Percentiles rank a stretch among this genome's conserved stretches.
Conservation (phyloP, 2,113 vertebrate species). For the Tonatia bakeri region DNA sequence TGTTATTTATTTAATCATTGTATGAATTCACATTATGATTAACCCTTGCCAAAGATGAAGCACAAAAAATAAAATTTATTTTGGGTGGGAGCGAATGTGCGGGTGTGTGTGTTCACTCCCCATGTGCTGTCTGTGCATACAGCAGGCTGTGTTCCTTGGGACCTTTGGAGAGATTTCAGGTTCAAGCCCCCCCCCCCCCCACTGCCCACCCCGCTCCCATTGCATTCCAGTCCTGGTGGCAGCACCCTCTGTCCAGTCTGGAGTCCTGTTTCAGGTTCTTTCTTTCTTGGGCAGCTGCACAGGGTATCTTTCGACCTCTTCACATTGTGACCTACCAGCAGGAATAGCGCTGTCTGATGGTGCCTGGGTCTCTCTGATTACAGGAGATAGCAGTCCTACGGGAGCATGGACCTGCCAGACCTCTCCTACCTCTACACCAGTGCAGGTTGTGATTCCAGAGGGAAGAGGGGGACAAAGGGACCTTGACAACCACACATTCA, state of each 20-base stretch:
- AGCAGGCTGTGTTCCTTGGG: not conserved
- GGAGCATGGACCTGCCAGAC: not conserved
- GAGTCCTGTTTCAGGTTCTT: not conserved
- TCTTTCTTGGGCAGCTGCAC: not conserved
- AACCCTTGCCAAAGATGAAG: not conserved
- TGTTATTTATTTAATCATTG: slow-evolving; percentile 20
- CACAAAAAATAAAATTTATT: slow-evolving; percentile 45
- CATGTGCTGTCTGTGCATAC: not conserved
- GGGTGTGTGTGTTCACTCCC: not conserved
- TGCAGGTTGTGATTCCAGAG: not conserved
- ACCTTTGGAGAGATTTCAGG: not conserved
- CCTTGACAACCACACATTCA: not conserved
- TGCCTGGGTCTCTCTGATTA: not conserved
- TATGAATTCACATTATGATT: not conserved
- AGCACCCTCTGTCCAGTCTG: not conserved
- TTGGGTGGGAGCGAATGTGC: not conserved
- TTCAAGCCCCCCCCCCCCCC: too few relatives aligned
- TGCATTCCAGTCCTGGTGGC: not conserved
- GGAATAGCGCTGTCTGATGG: not conserved
- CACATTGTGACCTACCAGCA: not conserved
- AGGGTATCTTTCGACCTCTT: not conserved
- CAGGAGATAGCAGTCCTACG: not conserved
- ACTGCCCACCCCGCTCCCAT: too few relatives aligned
- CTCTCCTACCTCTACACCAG: not conserved
- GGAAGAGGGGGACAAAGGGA: not conserved